Conservation (phyloP, 1,140 invertebrate genomes). For the Camponotus floridanus region DNA sequence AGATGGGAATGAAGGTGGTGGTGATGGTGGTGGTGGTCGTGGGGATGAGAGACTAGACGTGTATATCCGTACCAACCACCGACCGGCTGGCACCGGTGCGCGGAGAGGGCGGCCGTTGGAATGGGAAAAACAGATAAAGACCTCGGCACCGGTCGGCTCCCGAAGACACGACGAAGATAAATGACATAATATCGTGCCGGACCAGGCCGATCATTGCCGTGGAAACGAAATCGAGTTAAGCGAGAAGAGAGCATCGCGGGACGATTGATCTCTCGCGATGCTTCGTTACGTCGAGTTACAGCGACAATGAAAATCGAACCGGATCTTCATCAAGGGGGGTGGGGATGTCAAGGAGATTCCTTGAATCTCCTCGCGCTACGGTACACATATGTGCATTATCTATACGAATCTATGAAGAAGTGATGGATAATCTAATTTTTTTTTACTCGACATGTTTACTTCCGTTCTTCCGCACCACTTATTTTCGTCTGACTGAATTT, state of each 20-base stretch:
- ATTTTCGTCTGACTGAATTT: conserved; percentile 61
- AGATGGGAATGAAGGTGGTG: conserved; percentile 16
- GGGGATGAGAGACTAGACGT: conserved; percentile 55
- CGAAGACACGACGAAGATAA: conserved; percentile 84
- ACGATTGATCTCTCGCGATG: conserved; percentile 81
- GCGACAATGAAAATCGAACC: conserved; percentile 81
- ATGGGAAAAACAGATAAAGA: conserved; percentile 74
- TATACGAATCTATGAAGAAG: neutral
- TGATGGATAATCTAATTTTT: conserved; percentile 58
- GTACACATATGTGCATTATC: conserved; percentile 10
- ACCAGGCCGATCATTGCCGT: conserved; percentile 79
- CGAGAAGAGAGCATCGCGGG: conserved; percentile 74
- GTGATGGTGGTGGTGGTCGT: conserved; percentile 1
- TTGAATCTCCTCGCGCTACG: neutral
- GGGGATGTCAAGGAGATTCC: conserved; percentile 78
- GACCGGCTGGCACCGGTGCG: conserved; percentile 57
- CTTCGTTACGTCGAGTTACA: conserved; percentile 74
- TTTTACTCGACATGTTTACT: conserved; percentile 58
- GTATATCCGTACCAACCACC: conserved; percentile 70
- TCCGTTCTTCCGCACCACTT: conserved; percentile 48
- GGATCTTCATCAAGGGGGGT: conserved; percentile 71
- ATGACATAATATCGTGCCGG: conserved; percentile 85
- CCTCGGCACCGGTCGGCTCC: conserved; percentile 64
- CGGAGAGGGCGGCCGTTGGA: conserved; percentile 34
- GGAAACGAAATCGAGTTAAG: conserved; percentile 80